A percentile compares a stretch with the other conserved stretches of the same genome.
phyloP scores from a whole-genome alignment of 2,113 vertebrate genomes.

The Cygnus buccinator region DNA sequence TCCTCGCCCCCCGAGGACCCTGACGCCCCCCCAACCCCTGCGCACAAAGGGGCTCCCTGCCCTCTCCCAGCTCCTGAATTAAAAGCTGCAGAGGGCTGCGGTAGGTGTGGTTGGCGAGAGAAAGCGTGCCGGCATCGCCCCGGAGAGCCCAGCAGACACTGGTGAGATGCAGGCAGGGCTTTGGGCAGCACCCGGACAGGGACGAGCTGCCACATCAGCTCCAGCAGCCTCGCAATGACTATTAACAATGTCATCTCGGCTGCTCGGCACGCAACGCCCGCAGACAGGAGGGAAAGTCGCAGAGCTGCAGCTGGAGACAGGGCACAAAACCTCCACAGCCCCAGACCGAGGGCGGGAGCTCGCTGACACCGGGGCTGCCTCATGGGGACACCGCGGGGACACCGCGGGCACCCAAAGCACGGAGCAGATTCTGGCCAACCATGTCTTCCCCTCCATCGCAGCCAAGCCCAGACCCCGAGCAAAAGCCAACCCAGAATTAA shows the following conservation, averaged over 20 bases:
- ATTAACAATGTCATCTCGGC: background rate
- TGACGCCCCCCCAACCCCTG: background rate
- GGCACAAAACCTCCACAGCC: fast-evolving
- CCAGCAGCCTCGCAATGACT: background rate
- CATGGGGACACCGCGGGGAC: too few relatives aligned
- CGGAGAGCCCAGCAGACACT: too few relatives aligned
- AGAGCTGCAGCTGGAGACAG: background rate
- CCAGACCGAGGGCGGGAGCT: background rate
- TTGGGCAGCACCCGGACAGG: slow-evolving; percentile 26
- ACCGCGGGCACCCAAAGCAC: too few relatives aligned
- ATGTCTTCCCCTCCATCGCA: background rate
- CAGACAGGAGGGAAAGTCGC: background rate
- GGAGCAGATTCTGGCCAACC: too few relatives aligned
- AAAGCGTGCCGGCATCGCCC: fast-evolving
- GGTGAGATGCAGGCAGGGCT: background rate
- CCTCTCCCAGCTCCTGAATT: background rate
- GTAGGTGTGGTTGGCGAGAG: background rate
- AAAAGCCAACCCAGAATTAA: background rate
- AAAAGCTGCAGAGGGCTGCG: background rate
- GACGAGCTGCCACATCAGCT: slow-evolving; percentile 15
- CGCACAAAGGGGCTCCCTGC: background rate
- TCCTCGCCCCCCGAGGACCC: background rate
- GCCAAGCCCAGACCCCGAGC: background rate
- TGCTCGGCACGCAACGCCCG: background rate
- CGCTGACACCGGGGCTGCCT: background rate